Evolutionary conservation across 2,113 vertebrate species (phyloP).

Genomic region (Alethe diademata): DNA sequence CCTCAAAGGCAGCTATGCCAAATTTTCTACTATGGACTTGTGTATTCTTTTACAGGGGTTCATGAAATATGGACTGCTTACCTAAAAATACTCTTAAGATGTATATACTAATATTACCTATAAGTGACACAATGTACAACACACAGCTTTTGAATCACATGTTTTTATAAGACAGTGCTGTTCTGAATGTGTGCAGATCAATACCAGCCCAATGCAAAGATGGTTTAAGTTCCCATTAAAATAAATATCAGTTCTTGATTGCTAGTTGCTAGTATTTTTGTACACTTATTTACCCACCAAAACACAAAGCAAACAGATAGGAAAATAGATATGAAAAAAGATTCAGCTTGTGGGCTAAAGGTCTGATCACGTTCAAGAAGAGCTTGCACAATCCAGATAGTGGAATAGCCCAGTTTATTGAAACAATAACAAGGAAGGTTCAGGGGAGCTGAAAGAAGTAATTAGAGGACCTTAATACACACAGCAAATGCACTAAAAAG

Average conservation of each 20-base stretch:
- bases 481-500: neutral
- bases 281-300: neutral
- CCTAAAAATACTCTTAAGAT: neutral
- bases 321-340: neutral
- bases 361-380: accelerated
- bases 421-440: neutral
- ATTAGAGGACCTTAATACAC: accelerated
- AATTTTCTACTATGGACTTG: neutral
- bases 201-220: neutral
- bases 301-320: neutral
- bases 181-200: neutral
- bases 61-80: neutral
- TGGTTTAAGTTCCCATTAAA: neutral
- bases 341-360: neutral
- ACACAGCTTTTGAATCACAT: neutral
- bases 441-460: accelerated
- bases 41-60: neutral
- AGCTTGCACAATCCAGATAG: accelerated
- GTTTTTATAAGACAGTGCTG: neutral
- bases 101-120: neutral
- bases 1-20: neutral
- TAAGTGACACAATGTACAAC: neutral
- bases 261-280: neutral
- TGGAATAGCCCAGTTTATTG: neutral
- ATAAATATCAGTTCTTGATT: neutral